Evolutionary conservation across 2,888 invertebrate species (phyloP), one percentile per base, ranked within the genome.

Genomic region (Dimorphilus gyrociliatus): DNA sequence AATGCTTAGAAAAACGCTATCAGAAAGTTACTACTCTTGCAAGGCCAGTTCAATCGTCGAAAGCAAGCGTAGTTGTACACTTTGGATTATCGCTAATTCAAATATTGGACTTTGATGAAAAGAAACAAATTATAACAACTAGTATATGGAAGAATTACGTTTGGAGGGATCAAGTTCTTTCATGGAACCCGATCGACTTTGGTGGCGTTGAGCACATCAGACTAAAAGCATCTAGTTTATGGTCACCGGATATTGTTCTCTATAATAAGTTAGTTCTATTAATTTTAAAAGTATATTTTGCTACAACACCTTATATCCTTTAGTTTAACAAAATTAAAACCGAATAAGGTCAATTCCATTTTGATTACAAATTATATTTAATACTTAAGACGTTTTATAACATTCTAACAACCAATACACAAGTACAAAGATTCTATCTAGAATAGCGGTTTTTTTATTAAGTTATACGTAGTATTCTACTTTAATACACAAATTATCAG

Each of bases 221-320:
- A 13, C 19, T 33, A 3, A 28, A 28, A 16, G 27, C 33, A 16
- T 29, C 28, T 5, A 18, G 24, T 15, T 19, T 33, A 3, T 33
- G 33, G 33, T 25, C 29, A 4, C 33, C 33, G 5, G 33, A 33
- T 16, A 33, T 33, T 18, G 33, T 33, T 7, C 19, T 33, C 12
- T 33, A 33, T 15, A 33, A 33, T 25, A 33, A 33, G 33, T 33
- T n/a, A n/a, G n/a, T n/a, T n/a, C n/a, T n/a, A n/a, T n/a, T n/a
- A n/a, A n/a, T n/a, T n/a, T n/a, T n/a, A n/a, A n/a, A n/a, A n/a
- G n/a, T n/a, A n/a, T n/a, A n/a, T n/a, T n/a, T n/a, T n/a, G n/a
- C n/a, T n/a, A n/a, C n/a, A n/a, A n/a, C n/a, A n/a, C n/a, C n/a
- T n/a, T n/a, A n/a, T n/a, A n/a, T n/a, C n/a, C n/a, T n/a, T n/a